A percentile compares a stretch with the other conserved stretches of the same genome.
These are phyloP conservation scores for Solenodon paradoxus DNA, from an alignment of 2,113 vertebrate species.

Conservation along the genomic window DNA sequence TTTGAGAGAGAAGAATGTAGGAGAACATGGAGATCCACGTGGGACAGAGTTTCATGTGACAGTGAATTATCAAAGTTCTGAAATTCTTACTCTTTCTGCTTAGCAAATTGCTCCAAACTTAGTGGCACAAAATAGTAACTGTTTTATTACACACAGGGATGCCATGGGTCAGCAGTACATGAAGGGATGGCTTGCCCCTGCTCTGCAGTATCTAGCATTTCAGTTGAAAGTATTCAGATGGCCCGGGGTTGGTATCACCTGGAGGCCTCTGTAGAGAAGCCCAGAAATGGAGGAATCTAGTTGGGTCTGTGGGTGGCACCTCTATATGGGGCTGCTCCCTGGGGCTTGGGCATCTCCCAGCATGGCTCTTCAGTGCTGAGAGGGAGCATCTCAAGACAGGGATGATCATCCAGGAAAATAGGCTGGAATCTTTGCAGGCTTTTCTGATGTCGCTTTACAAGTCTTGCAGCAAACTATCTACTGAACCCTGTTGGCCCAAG, in stretches of 20 bases:
- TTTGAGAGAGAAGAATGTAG: neutral
- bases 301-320: neutral
- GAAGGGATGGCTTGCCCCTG: neutral
- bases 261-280: neutral
- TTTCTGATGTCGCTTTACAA: neutral
- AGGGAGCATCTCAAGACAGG: neutral
- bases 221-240: neutral
- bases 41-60: neutral
- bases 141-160: neutral
- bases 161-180: neutral
- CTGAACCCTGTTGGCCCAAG: neutral
- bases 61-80: neutral
- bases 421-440: neutral
- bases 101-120: neutral
- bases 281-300: neutral
- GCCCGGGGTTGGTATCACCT: neutral
- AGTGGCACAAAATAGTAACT: neutral
- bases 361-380: neutral
- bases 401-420: neutral
- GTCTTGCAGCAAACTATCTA: accelerated
- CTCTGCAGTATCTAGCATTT: neutral
- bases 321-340: too few relatives aligned
- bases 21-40: neutral
- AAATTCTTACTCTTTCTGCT: neutral
- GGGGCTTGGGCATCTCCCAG: neutral